Base-by-base conservation (phyloP, 30 jellyfish, hydroid and myxozoan species). In the Aurelia sp. region DNA sequence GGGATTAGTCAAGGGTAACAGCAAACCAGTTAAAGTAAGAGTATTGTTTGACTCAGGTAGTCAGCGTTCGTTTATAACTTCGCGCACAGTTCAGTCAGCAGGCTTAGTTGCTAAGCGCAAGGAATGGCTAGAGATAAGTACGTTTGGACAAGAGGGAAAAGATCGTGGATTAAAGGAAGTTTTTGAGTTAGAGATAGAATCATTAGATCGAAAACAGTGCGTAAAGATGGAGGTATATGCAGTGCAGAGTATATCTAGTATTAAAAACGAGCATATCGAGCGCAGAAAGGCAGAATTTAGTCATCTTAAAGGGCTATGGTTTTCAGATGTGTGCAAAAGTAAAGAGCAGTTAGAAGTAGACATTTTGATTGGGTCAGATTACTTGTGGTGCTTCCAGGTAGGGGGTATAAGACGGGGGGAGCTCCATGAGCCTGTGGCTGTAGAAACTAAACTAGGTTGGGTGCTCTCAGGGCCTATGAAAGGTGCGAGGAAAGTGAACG, bases 51-150 rank as follows among this genome's bases (percentile, higher is more conserved):
- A 62, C 27, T 62, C 21, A 62, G 72, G 72, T 62, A 62, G 4
- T 62, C 21, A 62, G 27, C 21, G 72, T 62, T 62, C 72, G 40
- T 62, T 62, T 62, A 40, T 62, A 62, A 62, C 40, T n/a, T 62
- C 44, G 20, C 20, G 27, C 40, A 8, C 27, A 17, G 72, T 17
- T 62, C 72, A 62, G 27, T 9, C 40, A n/a, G 72, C 72, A 17
- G 72, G 72, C 21, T 62, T 62, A 62, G 21, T 62, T 62, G 72
- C 72, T 62, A 62, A 62, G 72, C 16, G 16, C 27, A 62, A 62
- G 20, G 21, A 62, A 12, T 62, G 21, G 21, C 27, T 12, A 62
- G 16, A 62, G 20, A 17, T 62, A n/a, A 62, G 72, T 62, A 62
- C 72, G 40, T 62, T 62, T 62, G 0, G 72, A 62, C 72, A 62